Evolutionary conservation across 2,113 vertebrate species (phyloP).

Genomic region (Brachyhypopomus gauderio): DNA sequence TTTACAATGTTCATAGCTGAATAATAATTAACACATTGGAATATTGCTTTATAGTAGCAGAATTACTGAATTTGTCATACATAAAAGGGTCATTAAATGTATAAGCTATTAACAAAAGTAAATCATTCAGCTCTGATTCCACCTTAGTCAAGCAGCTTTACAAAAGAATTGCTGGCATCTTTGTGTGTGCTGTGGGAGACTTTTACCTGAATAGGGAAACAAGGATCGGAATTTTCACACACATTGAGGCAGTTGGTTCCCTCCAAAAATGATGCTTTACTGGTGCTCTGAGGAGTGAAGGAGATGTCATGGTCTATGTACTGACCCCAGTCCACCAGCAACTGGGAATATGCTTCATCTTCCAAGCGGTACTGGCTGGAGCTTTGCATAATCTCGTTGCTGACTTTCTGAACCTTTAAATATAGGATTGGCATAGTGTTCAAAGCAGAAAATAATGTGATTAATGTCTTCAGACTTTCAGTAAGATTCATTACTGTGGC

Average conservation of each 20-base stretch:
- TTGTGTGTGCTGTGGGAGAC: background rate
- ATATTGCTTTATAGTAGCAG: no score
- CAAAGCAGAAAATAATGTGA: constrained; percentile 36
- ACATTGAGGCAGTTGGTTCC: constrained; percentile 71
- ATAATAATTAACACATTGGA: no score
- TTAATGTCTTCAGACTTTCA: constrained; percentile 8
- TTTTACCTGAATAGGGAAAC: constrained; percentile 89
- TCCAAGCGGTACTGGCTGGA: constrained; percentile 70
- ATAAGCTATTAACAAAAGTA: background rate
- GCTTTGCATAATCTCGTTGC: constrained; percentile 77
- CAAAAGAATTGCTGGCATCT: background rate
- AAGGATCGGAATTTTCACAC: constrained; percentile 79
- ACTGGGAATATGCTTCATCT: constrained; percentile 81
- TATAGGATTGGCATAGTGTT: constrained; percentile 40
- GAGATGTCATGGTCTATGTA: constrained; percentile 90
- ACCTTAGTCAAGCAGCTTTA: background rate
- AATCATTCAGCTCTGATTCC: background rate
- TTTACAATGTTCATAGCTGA: background rate
- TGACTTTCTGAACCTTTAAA: constrained; percentile 84
- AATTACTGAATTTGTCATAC: no score
- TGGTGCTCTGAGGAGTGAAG: constrained; percentile 86
- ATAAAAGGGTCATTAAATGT: background rate
- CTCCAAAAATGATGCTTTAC: constrained; percentile 52
- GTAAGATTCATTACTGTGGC: constrained; percentile 7
- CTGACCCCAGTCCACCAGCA: constrained; percentile 91